Percentiles rank a stretch among this genome's conserved stretches.
phyloP scores from a whole-genome alignment of 92 coral and sea anemone genomes.

The Phymanthus crucifer region DNA sequence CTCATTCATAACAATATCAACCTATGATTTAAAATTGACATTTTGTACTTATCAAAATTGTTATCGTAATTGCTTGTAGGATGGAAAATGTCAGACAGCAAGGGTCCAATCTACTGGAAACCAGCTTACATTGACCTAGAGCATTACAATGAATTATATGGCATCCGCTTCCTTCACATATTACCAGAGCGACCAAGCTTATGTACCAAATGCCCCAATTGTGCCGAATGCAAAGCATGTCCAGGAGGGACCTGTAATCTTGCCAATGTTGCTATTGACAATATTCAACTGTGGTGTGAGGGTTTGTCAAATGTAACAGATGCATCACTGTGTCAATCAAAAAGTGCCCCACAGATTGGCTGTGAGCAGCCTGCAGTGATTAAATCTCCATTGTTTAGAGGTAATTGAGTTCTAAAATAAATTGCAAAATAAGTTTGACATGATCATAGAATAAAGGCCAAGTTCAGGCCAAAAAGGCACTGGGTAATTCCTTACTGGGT shows the following conservation, averaged over 20 bases:
- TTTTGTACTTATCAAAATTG: too few relatives aligned
- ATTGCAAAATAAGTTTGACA: neutral
- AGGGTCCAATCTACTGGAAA: conserved; percentile 81
- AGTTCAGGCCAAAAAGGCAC: too few relatives aligned
- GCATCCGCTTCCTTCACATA: conserved; percentile 60
- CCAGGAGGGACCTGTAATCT: conserved; percentile 22
- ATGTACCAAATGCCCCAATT: neutral
- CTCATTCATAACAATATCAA: too few relatives aligned
- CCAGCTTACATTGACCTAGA: conserved; percentile 76
- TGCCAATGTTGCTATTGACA: conserved; percentile 76
- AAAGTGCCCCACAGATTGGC: conserved; percentile 47
- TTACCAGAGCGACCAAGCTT: conserved; percentile 38
- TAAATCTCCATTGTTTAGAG: neutral
- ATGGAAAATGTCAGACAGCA: conserved; percentile 77
- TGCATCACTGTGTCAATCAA: conserved; percentile 49
- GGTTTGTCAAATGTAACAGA: conserved; percentile 9
- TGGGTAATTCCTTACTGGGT: too few relatives aligned
- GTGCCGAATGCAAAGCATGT: conserved; percentile 31
- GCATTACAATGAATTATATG: conserved; percentile 46
- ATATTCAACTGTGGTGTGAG: conserved; percentile 66
- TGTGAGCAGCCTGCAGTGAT: conserved; percentile 61
- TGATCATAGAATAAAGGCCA: neutral
- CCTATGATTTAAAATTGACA: too few relatives aligned
- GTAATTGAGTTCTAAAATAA: neutral
- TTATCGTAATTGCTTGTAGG: conserved; percentile 33